Conservation (phyloP, 2,797 vertebrate species). For the Helarctos malayanus region DNA sequence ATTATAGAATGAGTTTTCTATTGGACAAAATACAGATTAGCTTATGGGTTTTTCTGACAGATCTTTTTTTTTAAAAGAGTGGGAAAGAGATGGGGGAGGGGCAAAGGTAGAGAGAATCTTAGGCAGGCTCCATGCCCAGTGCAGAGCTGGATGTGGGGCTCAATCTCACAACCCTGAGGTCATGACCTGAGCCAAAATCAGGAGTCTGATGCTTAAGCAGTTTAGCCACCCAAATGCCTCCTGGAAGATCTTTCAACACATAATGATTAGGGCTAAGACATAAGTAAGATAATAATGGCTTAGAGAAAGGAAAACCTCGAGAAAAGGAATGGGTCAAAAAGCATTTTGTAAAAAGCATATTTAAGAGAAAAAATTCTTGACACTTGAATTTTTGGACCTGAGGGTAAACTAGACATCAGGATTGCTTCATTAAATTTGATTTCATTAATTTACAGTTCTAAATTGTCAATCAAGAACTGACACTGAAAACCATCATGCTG, state of each 20-base stretch:
- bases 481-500: neutral
- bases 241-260: conserved; percentile 53
- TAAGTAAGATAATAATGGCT: conserved; percentile 13
- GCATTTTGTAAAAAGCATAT: conserved; percentile 17
- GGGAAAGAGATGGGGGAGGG: too few relatives aligned
- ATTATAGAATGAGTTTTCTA: conserved; percentile 1
- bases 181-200: too few relatives aligned
- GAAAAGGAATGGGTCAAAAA: conserved; percentile 42
- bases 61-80: neutral
- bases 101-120: too few relatives aligned
- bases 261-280: conserved; percentile 36
- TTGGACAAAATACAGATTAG: conserved; percentile 27
- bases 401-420: conserved; percentile 15
- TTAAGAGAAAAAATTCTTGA: conserved; percentile 42
- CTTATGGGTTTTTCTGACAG: conserved; percentile 9
- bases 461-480: conserved; percentile 44
- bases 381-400: conserved; percentile 41
- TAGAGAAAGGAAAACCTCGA: conserved; percentile 6
- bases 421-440: conserved; percentile 65
- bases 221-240: too few relatives aligned
- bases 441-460: conserved; percentile 55
- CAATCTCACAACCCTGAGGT: too few relatives aligned
- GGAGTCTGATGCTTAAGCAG: too few relatives aligned
- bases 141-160: too few relatives aligned
- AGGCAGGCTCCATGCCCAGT: too few relatives aligned